Conservation (phyloP, 2,797 vertebrate genomes). For the Lithobates sylvaticus region DNA sequence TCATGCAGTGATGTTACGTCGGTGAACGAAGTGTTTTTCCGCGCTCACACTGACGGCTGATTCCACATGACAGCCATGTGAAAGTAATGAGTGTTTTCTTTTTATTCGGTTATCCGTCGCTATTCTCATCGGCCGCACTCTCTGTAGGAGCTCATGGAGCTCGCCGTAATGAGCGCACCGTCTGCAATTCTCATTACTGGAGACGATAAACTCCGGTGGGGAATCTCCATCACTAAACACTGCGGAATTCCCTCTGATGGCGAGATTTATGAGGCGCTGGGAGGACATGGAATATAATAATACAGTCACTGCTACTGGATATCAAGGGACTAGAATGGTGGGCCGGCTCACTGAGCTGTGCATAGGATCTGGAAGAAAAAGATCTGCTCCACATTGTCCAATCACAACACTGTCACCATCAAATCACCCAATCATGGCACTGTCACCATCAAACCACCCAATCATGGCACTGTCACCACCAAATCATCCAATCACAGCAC, state of each 20-base stretch:
- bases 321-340: no score
- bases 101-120: constrained; percentile 12
- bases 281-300: no score
- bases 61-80: constrained; percentile 20
- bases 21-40: constrained; percentile 2
- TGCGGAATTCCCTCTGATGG: not conserved
- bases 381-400: no score
- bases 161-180: not conserved
- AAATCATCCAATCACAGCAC: no score
- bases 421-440: no score
- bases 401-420: no score
- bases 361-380: no score
- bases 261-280: not conserved
- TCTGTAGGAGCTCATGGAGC: no score
- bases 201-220: not conserved
- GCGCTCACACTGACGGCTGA: not conserved
- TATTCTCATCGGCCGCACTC: not conserved
- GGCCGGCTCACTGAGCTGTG: no score
- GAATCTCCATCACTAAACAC: not conserved
- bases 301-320: not conserved
- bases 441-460: no score
- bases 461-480: no score
- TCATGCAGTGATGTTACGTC: constrained; percentile 5
- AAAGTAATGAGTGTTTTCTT: constrained; percentile 34
- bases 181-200: constrained; percentile 2